phyloP scores from a whole-genome alignment of 2,888 invertebrate genomes.

The Chrysina gloriosa region DNA sequence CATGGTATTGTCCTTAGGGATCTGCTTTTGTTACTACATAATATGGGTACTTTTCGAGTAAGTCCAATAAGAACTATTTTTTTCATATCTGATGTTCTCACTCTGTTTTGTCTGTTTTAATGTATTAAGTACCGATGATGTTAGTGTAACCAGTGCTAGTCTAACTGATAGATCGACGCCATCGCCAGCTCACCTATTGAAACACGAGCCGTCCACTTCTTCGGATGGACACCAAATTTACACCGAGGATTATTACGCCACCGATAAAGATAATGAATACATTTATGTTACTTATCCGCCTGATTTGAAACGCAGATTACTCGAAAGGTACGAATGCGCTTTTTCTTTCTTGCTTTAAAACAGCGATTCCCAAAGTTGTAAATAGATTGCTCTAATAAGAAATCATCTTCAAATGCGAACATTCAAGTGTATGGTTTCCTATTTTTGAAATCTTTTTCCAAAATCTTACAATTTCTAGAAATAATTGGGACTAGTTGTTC shows the following conservation, averaged over 20 bases:
- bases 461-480: no score
- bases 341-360: slow-evolving; percentile 21
- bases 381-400: slow-evolving; percentile 56
- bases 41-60: slow-evolving; percentile 94
- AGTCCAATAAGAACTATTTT: slow-evolving; percentile 66
- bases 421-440: no score
- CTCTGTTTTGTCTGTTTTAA: background rate
- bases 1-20: slow-evolving; percentile 82
- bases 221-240: slow-evolving; percentile 58
- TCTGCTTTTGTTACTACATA: slow-evolving; percentile 91
- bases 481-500: no score
- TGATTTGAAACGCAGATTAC: slow-evolving; percentile 83
- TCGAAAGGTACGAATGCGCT: slow-evolving; percentile 75
- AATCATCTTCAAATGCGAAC: no score
- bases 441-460: no score
- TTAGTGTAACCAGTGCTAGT: slow-evolving; percentile 75
- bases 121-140: slow-evolving; percentile 74
- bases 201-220: slow-evolving; percentile 61
- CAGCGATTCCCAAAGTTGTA: slow-evolving; percentile 54
- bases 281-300: slow-evolving; percentile 91
- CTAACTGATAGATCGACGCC: slow-evolving; percentile 76
- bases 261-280: slow-evolving; percentile 76
- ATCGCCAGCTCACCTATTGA: slow-evolving; percentile 71
- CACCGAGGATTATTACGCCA: slow-evolving; percentile 54
- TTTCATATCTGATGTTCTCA: background rate